Evolutionary conservation across 2,797 vertebrate species (phyloP), one percentile per base, ranked within the genome.

Genomic region (Numenius phaeopus): DNA sequence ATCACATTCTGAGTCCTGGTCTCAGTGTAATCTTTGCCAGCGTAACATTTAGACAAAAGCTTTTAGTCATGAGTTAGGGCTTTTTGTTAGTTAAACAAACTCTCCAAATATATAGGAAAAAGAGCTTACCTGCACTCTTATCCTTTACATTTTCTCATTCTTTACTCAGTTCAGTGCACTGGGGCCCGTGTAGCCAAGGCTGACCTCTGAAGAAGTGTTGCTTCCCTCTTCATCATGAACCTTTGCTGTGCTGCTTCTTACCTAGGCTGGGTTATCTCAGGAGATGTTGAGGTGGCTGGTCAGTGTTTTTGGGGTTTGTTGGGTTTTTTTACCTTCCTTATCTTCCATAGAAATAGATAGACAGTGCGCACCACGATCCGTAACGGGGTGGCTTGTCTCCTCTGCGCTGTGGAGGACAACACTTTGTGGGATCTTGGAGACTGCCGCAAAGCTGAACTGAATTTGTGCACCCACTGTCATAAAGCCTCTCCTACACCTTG

Each of bases 91-190:
- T 83, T 76, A 77, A 62, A 46, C 22, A 40, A 42, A 72, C 24
- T 82, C 55, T 39, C 22, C 32, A 89, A 85, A 65, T 40, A 65
- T 0, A 1, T 73, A 84, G 57, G 49, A 66, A 69, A 67, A 93
- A 90, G 42, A 82, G 42, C 92, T 95, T 94, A 97, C 95, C 94
- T 89, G 73, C 22, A 62, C 24, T 73, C 26, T 52, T 66, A 79
- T 79, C 55, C 84, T 92, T 87, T 57, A 66, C 6, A 30, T 8
- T 90, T 71, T 89, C 37, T 89, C 65, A 59, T 83, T 44, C 77
- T 83, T 84, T n/a, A 69, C 44, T 87, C 67, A 50, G 46, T 65
- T 92, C 49, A 22, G 40, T 57, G 77, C n/a, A 54, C 40, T 46
- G 62, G 17, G 37, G n/a, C 27, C 42, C 34, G 9, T 3, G 46